Base-by-base conservation (phyloP, 2,797 vertebrate species). In the Syncerus caffer region DNA sequence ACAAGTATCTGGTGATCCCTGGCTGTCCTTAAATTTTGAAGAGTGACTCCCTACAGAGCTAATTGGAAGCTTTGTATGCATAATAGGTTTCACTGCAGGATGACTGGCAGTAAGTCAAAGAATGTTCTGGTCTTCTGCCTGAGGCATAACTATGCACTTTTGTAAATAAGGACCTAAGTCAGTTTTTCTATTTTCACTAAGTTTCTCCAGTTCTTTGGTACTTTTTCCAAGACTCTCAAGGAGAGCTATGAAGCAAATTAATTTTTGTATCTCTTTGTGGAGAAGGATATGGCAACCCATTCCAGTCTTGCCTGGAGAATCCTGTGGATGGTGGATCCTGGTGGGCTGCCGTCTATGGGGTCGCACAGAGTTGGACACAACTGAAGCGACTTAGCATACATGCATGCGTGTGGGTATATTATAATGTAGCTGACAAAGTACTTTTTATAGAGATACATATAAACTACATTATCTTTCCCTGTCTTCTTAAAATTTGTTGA, bases 21-120 rank as follows among this genome's bases (percentile, higher is more conserved):
- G 57, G 67, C 53, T 91, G 74, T 94, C 74, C 55, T 94, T 87
- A 21, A 78, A 1, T 23, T 53, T 17, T 92, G 55, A 92, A 78
- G 29, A 78, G 11, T 38, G 21, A 86, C 45, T 13, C 23, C 94
- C 74, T 92, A 27, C 89, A 90, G 84, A n/a, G 38, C 31, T 71
- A 93, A 94, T 42, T 89, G 86, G 90, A 95, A 89, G 42, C 11
- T 95, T 79, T 96, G 29, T 67, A 83, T 91, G 34, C 29, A 57
- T 87, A 85, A 84, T 34, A 67, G 84, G 71, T 84, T 89, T 96
- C 45, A 67, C 13, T 67, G 45, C 62, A 96, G 90, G 42, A 55
- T 34, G n/a, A 89, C 13, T 87, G 83, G 60, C 64, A 86, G 64
- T 8, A 82, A 96, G 74, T 6, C 84, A 91, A 96, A 89, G 42